phyloP scores from a whole-genome alignment of 2,888 invertebrate species.

The Alloplasta piceator region DNA sequence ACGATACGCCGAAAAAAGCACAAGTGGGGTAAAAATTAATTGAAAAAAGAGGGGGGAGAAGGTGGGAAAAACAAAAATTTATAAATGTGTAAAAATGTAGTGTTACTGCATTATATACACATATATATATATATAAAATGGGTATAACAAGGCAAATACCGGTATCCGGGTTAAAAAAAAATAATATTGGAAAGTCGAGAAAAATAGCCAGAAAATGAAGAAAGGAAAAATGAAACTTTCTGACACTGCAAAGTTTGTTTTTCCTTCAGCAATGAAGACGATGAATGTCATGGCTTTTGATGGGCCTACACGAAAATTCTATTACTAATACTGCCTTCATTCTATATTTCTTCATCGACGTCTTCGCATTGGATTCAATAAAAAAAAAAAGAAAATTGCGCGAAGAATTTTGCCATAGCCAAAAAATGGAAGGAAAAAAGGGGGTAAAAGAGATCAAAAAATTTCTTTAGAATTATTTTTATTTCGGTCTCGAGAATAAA shows the following conservation, averaged over 20 bases:
- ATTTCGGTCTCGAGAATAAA: constrained; percentile 32
- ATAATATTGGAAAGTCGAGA: constrained; percentile 21
- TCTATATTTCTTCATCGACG: constrained; percentile 27
- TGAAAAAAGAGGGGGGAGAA: constrained; percentile 34
- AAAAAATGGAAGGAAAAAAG: constrained; percentile 40
- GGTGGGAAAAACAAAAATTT: constrained; percentile 46
- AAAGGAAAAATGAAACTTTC: neutral
- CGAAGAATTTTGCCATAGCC: constrained; percentile 46
- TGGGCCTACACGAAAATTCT: constrained; percentile 50
- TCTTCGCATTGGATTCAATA: constrained; percentile 36
- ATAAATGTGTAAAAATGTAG: constrained; percentile 64
- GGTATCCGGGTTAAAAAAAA: no score
- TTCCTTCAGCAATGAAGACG: constrained; percentile 1
- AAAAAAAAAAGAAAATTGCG: neutral
- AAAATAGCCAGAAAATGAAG: constrained; percentile 14
- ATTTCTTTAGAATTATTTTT: constrained; percentile 32
- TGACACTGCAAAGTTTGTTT: no score
- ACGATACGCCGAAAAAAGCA: constrained; percentile 42
- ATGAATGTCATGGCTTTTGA: constrained; percentile 32
- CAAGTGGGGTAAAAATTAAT: constrained; percentile 20
- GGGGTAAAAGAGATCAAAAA: constrained; percentile 21
- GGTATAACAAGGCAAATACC: no score
- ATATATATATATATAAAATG: constrained; percentile 45
- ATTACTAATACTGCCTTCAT: constrained; percentile 56
- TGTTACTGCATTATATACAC: constrained; percentile 55